These are phyloP conservation scores for Spea bombifrons DNA, from an alignment of 2,113 vertebrate genomes.

Conservation along the genomic window DNA sequence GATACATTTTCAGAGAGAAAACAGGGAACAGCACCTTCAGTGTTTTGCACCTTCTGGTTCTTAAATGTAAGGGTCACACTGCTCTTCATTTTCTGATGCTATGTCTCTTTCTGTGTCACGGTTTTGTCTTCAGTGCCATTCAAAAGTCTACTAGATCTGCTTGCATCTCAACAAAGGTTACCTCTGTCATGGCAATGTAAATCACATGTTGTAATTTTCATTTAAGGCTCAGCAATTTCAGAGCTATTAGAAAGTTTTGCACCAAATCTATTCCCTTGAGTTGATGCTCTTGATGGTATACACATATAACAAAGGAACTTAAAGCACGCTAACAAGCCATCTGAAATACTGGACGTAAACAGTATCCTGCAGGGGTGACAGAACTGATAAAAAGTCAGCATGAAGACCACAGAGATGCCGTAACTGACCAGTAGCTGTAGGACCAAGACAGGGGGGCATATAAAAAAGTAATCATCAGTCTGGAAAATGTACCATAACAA, in stretches of 20 bases:
- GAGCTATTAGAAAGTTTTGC: conserved; percentile 53
- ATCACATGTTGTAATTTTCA: no score
- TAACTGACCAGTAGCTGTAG: conserved; percentile 84
- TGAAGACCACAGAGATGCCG: conserved; percentile 81
- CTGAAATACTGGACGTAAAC: conserved; percentile 80
- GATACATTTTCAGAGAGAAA: no score
- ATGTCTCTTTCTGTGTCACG: no score
- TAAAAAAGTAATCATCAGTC: conserved; percentile 81
- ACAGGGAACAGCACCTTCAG: no score
- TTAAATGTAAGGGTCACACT: no score
- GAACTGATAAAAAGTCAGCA: conserved; percentile 94
- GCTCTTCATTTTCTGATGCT: no score
- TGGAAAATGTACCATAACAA: conserved; percentile 86
- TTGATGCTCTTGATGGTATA: conserved; percentile 48
- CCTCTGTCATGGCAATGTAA: no score
- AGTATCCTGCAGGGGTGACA: conserved; percentile 93
- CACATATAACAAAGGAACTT: conserved; percentile 68
- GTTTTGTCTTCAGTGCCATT: no score
- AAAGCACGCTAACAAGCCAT: conserved; percentile 73
- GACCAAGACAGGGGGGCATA: conserved; percentile 80
- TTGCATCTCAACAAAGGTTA: no score
- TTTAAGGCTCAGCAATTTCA: conserved; percentile 46
- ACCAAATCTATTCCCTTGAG: conserved; percentile 52
- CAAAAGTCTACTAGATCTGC: no score
- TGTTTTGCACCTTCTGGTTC: no score